Conservation (phyloP, 2,797 vertebrate genomes). For the Poliocrania exsul region DNA sequence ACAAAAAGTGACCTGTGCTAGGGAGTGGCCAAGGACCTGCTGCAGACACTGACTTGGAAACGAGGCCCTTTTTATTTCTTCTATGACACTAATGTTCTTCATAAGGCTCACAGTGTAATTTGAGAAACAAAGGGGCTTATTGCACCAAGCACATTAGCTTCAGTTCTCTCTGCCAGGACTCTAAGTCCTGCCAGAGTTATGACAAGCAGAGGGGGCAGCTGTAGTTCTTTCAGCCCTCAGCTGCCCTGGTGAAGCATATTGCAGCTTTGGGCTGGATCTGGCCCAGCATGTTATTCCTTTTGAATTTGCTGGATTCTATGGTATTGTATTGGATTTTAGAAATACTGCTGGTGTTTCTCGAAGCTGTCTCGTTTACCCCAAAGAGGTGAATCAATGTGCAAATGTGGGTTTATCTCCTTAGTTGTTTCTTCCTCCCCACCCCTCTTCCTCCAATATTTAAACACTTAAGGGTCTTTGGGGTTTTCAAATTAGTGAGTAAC, state of each 20-base stretch:
- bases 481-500: neutral
- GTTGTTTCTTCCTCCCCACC: neutral
- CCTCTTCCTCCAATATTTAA: neutral
- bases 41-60: neutral
- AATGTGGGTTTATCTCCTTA: neutral
- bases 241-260: rapidly evolving
- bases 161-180: neutral
- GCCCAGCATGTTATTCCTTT: neutral
- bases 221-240: neutral
- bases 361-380: neutral
- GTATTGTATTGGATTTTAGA: neutral
- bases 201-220: rapidly evolving
- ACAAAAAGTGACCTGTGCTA: neutral
- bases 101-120: neutral
- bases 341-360: neutral
- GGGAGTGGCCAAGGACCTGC: neutral
- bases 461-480: neutral
- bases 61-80: neutral
- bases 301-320: neutral
- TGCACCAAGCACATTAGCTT: neutral
- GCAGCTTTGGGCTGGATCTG: neutral
- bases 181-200: neutral
- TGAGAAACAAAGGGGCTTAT: neutral
- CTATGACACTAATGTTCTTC: neutral
- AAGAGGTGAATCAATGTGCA: neutral